A percentile compares a stretch with the other conserved stretches of the same genome.
Evolutionary conservation across 2,797 vertebrate species (phyloP).

Genomic region (Aplochiton taeniatus): DNA sequence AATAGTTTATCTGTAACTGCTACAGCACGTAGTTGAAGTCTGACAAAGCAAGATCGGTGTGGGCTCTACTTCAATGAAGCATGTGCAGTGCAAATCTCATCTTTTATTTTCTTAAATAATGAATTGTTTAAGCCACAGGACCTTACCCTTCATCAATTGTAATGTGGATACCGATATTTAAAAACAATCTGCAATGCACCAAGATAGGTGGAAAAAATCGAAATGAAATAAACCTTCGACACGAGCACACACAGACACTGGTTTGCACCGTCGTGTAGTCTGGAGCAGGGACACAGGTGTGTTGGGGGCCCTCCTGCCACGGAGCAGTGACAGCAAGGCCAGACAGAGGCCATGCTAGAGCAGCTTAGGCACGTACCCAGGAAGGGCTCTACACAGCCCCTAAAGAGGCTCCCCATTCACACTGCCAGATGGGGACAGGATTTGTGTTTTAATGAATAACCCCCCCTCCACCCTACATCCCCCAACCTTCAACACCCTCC

Average conservation of each 20-base stretch:
- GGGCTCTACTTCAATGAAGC: background rate
- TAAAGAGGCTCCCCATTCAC: conserved; percentile 66
- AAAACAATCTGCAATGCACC: too few relatives aligned
- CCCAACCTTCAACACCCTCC: conserved; percentile 56
- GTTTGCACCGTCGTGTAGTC: conserved; percentile 4
- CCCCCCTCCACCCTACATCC: too few relatives aligned
- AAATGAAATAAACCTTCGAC: too few relatives aligned
- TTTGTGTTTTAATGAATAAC: conserved; percentile 76
- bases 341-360: conserved; percentile 55
- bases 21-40: conserved; percentile 18
- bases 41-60: conserved; percentile 35
- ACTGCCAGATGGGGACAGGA: conserved; percentile 78
- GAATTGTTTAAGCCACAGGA: too few relatives aligned
- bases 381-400: conserved; percentile 54
- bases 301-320: conserved; percentile 27
- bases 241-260: too few relatives aligned
- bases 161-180: background rate
- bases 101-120: too few relatives aligned
- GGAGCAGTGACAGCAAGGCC: conserved; percentile 16
- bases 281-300: conserved; percentile 47
- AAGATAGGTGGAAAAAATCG: too few relatives aligned
- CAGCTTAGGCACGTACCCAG: conserved; percentile 73
- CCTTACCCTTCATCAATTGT: background rate
- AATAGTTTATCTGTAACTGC: conserved; percentile 39
- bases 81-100: background rate